phyloP scores from a whole-genome alignment of 2,888 invertebrate genomes.

The Barypeithes pellucidus region DNA sequence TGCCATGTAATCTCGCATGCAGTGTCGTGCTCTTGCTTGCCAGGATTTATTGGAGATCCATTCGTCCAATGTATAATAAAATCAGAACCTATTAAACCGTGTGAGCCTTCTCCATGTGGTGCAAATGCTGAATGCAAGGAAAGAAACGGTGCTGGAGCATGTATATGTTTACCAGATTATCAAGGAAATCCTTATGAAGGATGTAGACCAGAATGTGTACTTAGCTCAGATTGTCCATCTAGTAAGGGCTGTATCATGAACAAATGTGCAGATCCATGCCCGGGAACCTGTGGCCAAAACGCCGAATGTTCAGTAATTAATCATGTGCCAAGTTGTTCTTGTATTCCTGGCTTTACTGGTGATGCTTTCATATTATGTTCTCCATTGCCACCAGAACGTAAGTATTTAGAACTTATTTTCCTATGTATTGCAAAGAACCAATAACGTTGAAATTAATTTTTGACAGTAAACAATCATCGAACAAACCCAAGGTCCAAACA shows the following conservation, averaged over 20 bases:
- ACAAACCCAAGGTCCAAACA: too few relatives aligned
- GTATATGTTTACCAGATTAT: constrained; percentile 86
- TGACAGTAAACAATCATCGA: too few relatives aligned
- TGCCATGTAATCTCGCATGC: constrained; percentile 86
- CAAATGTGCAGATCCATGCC: constrained; percentile 90
- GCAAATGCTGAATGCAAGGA: constrained; percentile 86
- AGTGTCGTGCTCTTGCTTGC: constrained; percentile 85
- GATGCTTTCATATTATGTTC: constrained; percentile 79
- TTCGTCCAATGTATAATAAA: constrained; percentile 83
- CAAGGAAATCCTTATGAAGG: constrained; percentile 90
- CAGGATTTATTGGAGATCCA: constrained; percentile 86
- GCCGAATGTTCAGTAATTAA: constrained; percentile 89
- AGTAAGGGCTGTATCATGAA: constrained; percentile 88
- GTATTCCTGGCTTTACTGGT: constrained; percentile 81
- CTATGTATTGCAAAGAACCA: too few relatives aligned
- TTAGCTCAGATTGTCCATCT: constrained; percentile 88
- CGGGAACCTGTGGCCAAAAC: constrained; percentile 87
- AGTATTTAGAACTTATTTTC: constrained; percentile 51
- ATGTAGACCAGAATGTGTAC: constrained; percentile 89
- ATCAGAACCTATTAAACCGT: constrained; percentile 79
- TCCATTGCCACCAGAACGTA: constrained; percentile 63
- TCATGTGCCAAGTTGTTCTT: constrained; percentile 90
- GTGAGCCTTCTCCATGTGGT: constrained; percentile 91
- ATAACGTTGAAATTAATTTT: too few relatives aligned
- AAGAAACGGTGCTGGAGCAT: constrained; percentile 85